Evolutionary conservation across 2,113 vertebrate genomes (phyloP).

Genomic region (Chrysochloris asiatica): DNA sequence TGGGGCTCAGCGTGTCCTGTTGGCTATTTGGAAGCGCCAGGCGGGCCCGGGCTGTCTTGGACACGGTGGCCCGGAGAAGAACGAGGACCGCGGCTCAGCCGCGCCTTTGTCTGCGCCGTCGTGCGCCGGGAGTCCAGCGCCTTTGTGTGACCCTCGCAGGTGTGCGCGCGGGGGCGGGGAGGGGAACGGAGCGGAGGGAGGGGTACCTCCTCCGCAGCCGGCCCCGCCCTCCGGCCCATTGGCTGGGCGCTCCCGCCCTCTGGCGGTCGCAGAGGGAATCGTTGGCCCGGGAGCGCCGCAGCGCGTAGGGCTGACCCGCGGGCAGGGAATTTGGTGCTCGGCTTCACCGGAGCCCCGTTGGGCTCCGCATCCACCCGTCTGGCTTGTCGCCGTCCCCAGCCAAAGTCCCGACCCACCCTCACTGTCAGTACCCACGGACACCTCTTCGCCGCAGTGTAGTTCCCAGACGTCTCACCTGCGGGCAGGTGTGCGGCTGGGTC

Average conservation of each 20-base stretch:
- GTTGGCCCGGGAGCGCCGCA: not conserved
- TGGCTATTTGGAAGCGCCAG: not conserved
- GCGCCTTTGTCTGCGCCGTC: slow-evolving; percentile 75
- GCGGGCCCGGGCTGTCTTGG: not conserved
- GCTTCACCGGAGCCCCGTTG: not conserved
- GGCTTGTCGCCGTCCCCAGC: not conserved
- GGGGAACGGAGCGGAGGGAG: slow-evolving; percentile 23
- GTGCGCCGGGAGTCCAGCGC: slow-evolving; percentile 70
- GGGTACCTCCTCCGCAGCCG: slow-evolving; percentile 35
- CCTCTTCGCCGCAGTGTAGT: not conserved
- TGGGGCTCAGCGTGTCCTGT: not conserved
- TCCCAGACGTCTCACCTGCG: slow-evolving; percentile 20
- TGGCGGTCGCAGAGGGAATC: slow-evolving; percentile 50
- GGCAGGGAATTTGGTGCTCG: not conserved
- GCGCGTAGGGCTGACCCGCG: not conserved
- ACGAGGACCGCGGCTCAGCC: not conserved
- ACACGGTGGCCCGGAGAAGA: not conserved
- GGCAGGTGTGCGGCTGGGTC: not conserved
- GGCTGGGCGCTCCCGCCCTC: slow-evolving; percentile 63
- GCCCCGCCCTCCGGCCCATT: slow-evolving; percentile 60
- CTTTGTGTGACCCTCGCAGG: slow-evolving; percentile 73
- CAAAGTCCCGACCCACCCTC: not conserved
- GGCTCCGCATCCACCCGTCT: not conserved
- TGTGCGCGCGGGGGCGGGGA: slow-evolving; percentile 60
- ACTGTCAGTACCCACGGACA: not conserved